Evolutionary conservation across 2,113 vertebrate genomes (phyloP).

Genomic region (Phalacrocorax pelagicus): DNA sequence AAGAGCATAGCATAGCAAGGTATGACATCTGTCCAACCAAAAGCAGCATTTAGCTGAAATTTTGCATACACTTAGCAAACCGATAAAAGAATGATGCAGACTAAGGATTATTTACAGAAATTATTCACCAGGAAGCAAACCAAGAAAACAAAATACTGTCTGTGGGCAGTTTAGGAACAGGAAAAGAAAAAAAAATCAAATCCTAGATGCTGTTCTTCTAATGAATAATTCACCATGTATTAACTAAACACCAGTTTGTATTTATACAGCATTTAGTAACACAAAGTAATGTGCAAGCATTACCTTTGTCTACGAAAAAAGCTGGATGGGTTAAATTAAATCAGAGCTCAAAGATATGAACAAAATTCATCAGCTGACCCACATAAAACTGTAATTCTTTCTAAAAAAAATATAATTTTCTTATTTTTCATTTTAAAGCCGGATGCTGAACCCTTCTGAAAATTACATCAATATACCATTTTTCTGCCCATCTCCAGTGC

Average conservation of each 20-base stretch:
- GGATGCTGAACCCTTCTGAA: not conserved
- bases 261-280: constrained; percentile 17
- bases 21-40: not conserved
- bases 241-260: not conserved
- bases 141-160: not conserved
- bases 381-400: not conserved
- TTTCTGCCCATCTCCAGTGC: not conserved
- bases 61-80: not conserved
- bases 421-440: constrained; percentile 6
- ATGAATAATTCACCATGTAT: constrained; percentile 22
- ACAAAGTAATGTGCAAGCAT: not conserved
- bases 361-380: not conserved
- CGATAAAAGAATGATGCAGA: not conserved
- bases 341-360: not conserved
- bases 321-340: not conserved
- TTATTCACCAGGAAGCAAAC: not conserved
- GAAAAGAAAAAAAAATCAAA: not conserved
- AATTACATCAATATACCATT: not conserved
- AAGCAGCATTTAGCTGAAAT: not conserved
- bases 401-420: not conserved
- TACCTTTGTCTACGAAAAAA: not conserved
- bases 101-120: constrained; percentile 1
- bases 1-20: not conserved
- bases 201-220: not conserved
- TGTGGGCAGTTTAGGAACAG: not conserved